Percentiles rank a stretch among this genome's conserved stretches.
Evolutionary conservation across 2,888 invertebrate species (phyloP).

Genomic region (Rotaria sp.): DNA sequence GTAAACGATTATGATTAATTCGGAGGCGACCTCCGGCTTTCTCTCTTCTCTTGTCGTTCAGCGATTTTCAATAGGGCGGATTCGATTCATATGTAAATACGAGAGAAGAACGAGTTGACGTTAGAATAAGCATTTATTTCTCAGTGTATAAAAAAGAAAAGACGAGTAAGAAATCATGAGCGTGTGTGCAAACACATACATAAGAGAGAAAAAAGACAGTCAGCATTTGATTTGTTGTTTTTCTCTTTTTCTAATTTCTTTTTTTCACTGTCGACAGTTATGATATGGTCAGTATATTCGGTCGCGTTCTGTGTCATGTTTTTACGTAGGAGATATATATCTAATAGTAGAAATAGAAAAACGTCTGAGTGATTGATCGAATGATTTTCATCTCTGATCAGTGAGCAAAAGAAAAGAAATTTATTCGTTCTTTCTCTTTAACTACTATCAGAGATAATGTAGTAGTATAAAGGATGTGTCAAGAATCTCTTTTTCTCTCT

Average conservation of each 20-base stretch:
- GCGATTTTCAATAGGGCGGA: conserved; percentile 15
- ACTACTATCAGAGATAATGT: not conserved
- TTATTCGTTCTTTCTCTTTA: not conserved
- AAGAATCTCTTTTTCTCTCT: not conserved
- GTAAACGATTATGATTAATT: conserved; percentile 21
- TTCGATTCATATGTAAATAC: conserved; percentile 19
- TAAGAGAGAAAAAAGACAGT: not conserved
- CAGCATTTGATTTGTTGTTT: not conserved
- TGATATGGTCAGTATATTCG: not conserved
- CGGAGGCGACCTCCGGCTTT: conserved; percentile 1
- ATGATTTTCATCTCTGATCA: not conserved
- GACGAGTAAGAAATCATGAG: not conserved
- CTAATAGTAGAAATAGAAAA: not conserved
- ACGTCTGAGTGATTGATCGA: not conserved
- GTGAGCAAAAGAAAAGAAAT: not conserved
- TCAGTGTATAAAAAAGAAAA: not conserved
- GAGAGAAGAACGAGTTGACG: not conserved
- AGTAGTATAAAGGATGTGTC: conserved; percentile 10
- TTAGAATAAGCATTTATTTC: conserved; percentile 7
- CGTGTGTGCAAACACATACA: not conserved
- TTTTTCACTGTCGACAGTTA: not conserved
- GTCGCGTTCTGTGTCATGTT: not conserved
- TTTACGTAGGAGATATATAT: not conserved
- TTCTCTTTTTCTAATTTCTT: not conserved
- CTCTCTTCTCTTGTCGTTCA: conserved; percentile 7